Conservation (phyloP, 2,888 invertebrate species). For the Orchestes rusci region DNA sequence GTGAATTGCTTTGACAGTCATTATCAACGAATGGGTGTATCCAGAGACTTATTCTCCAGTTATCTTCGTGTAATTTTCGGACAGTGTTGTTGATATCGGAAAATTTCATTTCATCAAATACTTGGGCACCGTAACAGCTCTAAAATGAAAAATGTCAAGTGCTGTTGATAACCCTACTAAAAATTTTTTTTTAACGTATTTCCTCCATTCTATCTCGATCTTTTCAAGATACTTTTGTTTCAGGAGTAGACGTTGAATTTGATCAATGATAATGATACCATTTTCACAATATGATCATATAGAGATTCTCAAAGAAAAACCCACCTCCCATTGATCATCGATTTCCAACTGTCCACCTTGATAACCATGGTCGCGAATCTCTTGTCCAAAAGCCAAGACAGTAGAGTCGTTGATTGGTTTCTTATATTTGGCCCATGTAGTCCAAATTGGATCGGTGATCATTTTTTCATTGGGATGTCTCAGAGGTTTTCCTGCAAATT, state of each 20-base stretch:
- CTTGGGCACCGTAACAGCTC: conserved; percentile 72
- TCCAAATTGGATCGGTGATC: conserved; percentile 79
- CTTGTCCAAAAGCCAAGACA: conserved; percentile 58
- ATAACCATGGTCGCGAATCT: conserved; percentile 59
- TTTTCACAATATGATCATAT: too few relatives aligned
- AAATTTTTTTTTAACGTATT: too few relatives aligned
- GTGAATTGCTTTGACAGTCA: conserved; percentile 46
- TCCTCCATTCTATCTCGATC: too few relatives aligned
- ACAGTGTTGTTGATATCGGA: conserved; percentile 58
- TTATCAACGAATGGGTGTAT: conserved; percentile 80
- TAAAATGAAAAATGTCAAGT: conserved; percentile 16
- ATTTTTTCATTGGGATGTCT: conserved; percentile 58
- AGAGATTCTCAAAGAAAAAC: conserved; percentile 15
- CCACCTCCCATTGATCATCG: conserved; percentile 77
- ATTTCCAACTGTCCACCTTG: conserved; percentile 74
- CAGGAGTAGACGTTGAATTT: too few relatives aligned
- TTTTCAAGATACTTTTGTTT: too few relatives aligned
- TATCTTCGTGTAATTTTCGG: conserved; percentile 53
- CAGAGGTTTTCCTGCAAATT: conserved; percentile 13
- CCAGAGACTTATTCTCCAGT: conserved; percentile 75
- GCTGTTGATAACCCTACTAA: too few relatives aligned
- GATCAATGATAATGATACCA: too few relatives aligned
- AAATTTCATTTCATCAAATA: conserved; percentile 57
- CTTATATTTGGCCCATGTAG: conserved; percentile 76
- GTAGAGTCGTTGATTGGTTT: conserved; percentile 55